Conservation (phyloP, 2,113 vertebrate genomes). For the Balaeniceps rex region DNA sequence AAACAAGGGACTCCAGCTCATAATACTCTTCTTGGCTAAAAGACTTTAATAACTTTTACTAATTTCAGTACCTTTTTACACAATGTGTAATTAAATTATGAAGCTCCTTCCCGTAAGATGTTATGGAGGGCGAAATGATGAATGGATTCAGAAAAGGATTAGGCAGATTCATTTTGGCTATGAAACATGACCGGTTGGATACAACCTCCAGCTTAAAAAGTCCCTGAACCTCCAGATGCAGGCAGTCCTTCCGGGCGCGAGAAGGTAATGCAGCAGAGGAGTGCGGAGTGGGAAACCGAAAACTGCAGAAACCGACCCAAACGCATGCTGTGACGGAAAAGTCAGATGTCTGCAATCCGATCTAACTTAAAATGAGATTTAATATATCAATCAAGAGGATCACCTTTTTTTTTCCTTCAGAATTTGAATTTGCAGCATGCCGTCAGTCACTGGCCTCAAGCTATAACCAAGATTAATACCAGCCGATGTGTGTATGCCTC, state of each 20-base stretch:
- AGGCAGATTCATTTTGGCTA: neutral
- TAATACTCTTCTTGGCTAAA: neutral
- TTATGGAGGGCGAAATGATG: neutral
- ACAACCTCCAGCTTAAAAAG: neutral
- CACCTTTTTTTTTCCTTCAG: neutral
- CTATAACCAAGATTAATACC: constrained; percentile 24
- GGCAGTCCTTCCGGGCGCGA: fast-evolving
- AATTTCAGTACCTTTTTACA: neutral
- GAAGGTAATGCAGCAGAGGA: neutral
- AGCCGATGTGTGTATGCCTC: neutral
- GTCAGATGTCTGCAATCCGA: neutral
- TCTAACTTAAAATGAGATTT: constrained; percentile 14
- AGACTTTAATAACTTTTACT: neutral
- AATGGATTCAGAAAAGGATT: constrained; percentile 1
- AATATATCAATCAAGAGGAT: neutral
- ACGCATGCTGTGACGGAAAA: neutral
- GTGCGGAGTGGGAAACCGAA: neutral
- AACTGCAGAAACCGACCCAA: neutral
- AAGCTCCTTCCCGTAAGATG: neutral
- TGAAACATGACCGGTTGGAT: fast-evolving
- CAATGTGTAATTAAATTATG: neutral
- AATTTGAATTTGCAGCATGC: constrained; percentile 17
- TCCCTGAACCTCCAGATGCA: neutral
- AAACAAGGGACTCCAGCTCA: neutral
- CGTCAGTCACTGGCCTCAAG: neutral